phyloP scores from a whole-genome alignment of 2,888 invertebrate genomes.

The Hipparchia sbordonii region DNA sequence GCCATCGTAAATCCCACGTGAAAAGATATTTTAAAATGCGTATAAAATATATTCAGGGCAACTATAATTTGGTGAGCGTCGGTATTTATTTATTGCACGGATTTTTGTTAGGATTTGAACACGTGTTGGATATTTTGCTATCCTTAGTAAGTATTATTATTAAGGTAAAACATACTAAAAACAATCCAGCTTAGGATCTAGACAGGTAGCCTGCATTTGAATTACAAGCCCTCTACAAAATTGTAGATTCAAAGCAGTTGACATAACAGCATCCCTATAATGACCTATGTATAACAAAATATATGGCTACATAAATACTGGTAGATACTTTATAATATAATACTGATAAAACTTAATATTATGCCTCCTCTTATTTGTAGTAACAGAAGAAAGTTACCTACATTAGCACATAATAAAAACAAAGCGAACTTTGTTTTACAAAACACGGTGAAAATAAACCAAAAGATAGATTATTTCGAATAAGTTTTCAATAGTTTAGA shows the following conservation, averaged over 20 bases:
- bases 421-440: not conserved
- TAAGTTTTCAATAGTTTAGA: constrained; percentile 21
- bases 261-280: too few species aligned
- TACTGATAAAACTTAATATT: not conserved
- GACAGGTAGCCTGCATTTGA: too few species aligned
- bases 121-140: constrained; percentile 57
- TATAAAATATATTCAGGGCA: constrained; percentile 81
- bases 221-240: too few species aligned
- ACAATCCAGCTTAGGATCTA: too few species aligned
- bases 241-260: too few species aligned
- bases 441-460: constrained; percentile 12
- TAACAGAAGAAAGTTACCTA: constrained; percentile 11
- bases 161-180: too few species aligned
- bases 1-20: constrained; percentile 79
- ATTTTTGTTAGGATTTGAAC: constrained; percentile 57
- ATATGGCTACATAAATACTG: too few species aligned
- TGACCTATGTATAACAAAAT: too few species aligned
- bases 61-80: constrained; percentile 72
- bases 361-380: not conserved
- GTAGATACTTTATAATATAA: not conserved
- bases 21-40: constrained; percentile 82
- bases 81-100: constrained; percentile 68
- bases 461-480: constrained; percentile 14
- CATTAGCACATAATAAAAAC: constrained; percentile 1
- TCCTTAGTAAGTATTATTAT: not conserved